Percentiles rank a stretch among this genome's conserved stretches.
These are phyloP conservation scores for Drosophila mimetica DNA, from an alignment of 2,888 invertebrate genomes.

Conservation along the genomic window DNA sequence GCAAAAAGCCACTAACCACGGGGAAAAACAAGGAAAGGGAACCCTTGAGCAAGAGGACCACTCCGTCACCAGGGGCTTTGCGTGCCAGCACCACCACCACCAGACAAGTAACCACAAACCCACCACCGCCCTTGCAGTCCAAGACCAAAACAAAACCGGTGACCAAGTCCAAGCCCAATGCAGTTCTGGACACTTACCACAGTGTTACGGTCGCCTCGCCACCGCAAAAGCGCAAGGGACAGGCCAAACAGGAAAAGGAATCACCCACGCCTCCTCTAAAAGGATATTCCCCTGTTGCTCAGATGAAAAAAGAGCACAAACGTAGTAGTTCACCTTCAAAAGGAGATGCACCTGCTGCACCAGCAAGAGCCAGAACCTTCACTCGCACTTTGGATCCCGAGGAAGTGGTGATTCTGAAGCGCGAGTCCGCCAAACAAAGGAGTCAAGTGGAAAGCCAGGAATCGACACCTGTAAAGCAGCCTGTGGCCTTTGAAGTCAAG, in stretches of 20 bases:
- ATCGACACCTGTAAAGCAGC: constrained; percentile 57
- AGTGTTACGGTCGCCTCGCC: constrained; percentile 84
- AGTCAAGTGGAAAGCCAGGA: constrained; percentile 54
- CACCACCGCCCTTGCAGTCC: constrained; percentile 11
- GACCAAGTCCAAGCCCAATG: constrained; percentile 75
- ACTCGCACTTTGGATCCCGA: constrained; percentile 79
- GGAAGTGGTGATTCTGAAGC: constrained; percentile 78
- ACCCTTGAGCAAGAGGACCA: constrained; percentile 42
- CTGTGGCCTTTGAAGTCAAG: constrained; percentile 83
- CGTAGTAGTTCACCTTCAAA: neutral
- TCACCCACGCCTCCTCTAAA: constrained; percentile 3
- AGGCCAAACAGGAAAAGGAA: constrained; percentile 43
- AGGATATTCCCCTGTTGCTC: constrained; percentile 19
- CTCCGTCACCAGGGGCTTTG: constrained; percentile 58
- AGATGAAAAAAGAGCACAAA: constrained; percentile 20
- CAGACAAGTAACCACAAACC: constrained; percentile 22
- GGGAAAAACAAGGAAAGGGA: constrained; percentile 47
- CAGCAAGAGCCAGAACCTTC: constrained; percentile 48
- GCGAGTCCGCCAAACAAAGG: constrained; percentile 63
- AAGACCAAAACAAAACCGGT: constrained; percentile 9
- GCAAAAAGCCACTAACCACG: constrained; percentile 45
- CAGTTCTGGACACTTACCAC: constrained; percentile 82
- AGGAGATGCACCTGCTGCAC: constrained; percentile 20
- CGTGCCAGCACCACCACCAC: constrained; percentile 39
- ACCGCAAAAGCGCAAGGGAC: constrained; percentile 75